Evolutionary conservation across 2,797 vertebrate species (phyloP).

Genomic region (Podargus strigoides): DNA sequence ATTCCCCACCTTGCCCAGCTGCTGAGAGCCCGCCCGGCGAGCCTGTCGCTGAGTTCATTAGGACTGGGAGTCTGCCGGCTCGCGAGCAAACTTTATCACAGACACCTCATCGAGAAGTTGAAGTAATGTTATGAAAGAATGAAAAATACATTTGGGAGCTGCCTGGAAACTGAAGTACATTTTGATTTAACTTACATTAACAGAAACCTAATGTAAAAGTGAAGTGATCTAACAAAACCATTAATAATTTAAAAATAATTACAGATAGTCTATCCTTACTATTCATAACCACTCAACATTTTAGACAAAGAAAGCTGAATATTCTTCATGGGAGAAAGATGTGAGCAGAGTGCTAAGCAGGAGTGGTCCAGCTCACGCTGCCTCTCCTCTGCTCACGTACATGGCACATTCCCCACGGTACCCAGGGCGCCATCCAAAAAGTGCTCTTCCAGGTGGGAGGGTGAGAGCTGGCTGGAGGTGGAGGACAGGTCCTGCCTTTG

Average conservation of each 20-base stretch:
- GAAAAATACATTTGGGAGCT: constrained; percentile 74
- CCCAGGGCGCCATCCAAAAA: neutral
- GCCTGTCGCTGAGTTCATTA: neutral
- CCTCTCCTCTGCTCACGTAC: neutral
- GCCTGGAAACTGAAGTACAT: constrained; percentile 74
- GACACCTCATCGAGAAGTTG: constrained; percentile 58
- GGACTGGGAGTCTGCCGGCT: neutral
- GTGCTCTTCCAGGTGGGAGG: neutral
- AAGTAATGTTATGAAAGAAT: constrained; percentile 77
- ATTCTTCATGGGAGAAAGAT: constrained; percentile 67
- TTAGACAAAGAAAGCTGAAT: constrained; percentile 78
- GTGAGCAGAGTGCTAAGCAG: constrained; percentile 71
- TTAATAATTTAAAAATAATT: constrained; percentile 85
- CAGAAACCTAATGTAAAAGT: constrained; percentile 78
- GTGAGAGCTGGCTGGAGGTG: neutral
- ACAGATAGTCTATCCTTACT: constrained; percentile 76
- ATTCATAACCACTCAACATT: constrained; percentile 78
- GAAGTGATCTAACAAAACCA: constrained; percentile 79
- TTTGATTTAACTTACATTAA: constrained; percentile 80
- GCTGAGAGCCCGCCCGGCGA: neutral
- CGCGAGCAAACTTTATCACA: constrained; percentile 46
- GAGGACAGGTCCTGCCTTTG: neutral
- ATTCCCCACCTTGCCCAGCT: neutral
- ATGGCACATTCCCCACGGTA: accelerated
- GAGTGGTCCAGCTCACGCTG: neutral